These are phyloP conservation scores for Camelus bactrianus DNA, from an alignment of 2,113 vertebrate genomes.

Conservation along the genomic window DNA sequence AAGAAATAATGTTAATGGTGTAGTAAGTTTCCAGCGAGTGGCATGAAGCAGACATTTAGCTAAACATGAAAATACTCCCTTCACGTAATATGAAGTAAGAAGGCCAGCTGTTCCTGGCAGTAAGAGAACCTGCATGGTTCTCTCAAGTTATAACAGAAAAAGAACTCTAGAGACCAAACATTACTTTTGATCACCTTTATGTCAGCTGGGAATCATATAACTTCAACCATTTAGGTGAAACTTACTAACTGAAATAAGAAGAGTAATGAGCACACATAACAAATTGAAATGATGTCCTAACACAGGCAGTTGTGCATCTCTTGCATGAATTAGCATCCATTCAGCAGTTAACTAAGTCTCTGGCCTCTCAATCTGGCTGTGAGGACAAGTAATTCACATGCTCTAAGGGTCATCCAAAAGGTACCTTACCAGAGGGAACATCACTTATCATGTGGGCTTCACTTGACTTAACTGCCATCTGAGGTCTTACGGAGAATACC, in stretches of 20 bases:
- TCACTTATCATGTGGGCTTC: neutral
- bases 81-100: neutral
- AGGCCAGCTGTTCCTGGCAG: neutral
- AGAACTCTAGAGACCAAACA: neutral
- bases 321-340: neutral
- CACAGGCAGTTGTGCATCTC: constrained; percentile 2
- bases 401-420: neutral
- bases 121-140: neutral
- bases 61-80: neutral
- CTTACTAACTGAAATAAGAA: constrained; percentile 59
- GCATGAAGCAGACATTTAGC: neutral
- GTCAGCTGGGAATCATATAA: constrained; percentile 27
- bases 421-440: neutral
- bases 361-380: neutral
- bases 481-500: neutral
- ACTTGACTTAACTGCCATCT: neutral
- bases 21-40: neutral
- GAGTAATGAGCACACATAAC: constrained; percentile 10
- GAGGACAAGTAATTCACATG: neutral
- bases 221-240: constrained; percentile 48
- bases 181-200: constrained; percentile 48
- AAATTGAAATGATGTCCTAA: constrained; percentile 20
- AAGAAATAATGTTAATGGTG: neutral
- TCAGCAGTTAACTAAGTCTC: neutral
- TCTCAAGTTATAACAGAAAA: constrained; percentile 3